Conservation (phyloP, 2,797 vertebrate genomes). For the Silurus aristotelis region DNA sequence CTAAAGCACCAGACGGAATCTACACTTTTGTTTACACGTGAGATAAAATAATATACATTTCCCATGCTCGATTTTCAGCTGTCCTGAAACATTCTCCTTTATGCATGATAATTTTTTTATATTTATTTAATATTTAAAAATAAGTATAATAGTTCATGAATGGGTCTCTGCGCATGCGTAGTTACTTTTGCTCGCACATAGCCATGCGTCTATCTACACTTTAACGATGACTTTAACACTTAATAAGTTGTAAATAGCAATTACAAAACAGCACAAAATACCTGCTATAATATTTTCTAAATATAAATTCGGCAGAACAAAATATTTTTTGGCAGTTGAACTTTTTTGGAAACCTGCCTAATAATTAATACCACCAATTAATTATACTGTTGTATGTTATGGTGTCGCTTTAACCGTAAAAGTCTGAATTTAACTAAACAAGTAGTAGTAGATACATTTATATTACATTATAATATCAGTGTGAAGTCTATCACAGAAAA, state of each 20-base stretch:
- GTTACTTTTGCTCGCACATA: not conserved
- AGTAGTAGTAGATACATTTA: too few relatives aligned
- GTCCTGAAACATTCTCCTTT: not conserved
- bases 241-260: too few relatives aligned
- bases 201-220: not conserved
- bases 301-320: not conserved
- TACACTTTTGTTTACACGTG: not conserved
- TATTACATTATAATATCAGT: not conserved
- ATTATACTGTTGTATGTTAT: not conserved
- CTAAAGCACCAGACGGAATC: not conserved
- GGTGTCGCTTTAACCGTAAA: not conserved
- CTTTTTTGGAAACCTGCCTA: not conserved
- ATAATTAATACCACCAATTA: not conserved
- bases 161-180: not conserved
- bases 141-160: not conserved
- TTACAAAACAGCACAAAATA: not conserved
- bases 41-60: not conserved
- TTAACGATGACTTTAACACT: too few relatives aligned
- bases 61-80: not conserved
- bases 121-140: not conserved
- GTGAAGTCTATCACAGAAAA: not conserved
- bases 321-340: not conserved
- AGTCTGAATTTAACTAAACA: not conserved
- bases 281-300: not conserved
- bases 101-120: not conserved